Conservation (phyloP, 2,113 vertebrate genomes). For the Bos javanicus region DNA sequence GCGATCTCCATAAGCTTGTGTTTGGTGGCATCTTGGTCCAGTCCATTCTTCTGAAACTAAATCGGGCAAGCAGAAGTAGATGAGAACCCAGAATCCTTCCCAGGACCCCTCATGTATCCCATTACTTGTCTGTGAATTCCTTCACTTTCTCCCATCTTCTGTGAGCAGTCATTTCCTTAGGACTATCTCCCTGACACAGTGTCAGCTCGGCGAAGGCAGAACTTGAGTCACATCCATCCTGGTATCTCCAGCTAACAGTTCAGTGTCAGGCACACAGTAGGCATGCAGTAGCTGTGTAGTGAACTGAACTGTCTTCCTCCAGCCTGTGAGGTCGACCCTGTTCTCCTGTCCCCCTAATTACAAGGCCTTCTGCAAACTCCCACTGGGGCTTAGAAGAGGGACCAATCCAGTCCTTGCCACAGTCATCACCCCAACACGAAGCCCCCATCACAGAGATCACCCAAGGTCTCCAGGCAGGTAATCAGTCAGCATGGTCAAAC, state of each 20-base stretch:
- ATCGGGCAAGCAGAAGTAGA: constrained; percentile 8
- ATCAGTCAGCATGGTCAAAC: background rate
- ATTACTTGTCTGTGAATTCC: background rate
- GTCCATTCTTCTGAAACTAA: constrained; percentile 91
- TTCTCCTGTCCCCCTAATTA: background rate
- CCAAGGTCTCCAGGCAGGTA: background rate
- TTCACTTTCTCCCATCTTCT: background rate
- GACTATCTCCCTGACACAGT: background rate
- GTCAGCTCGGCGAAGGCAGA: background rate
- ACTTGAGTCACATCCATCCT: background rate
- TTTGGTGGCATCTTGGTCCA: constrained; percentile 83
- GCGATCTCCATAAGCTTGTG: constrained; percentile 91
- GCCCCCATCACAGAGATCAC: background rate
- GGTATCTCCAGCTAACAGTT: background rate
- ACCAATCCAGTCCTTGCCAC: background rate
- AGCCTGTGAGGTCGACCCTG: background rate
- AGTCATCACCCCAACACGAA: background rate
- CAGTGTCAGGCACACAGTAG: accelerated
- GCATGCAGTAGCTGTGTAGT: background rate
- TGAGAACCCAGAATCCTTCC: constrained; percentile 33
- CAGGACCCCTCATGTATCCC: background rate
- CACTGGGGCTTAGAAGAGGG: background rate
- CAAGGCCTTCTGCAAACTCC: background rate
- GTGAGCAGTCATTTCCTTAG: background rate
- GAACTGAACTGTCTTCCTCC: background rate